Evolutionary conservation across 2,888 invertebrate species (phyloP), one percentile per base, ranked within the genome.

Genomic region (Drosophila setosimentum): DNA sequence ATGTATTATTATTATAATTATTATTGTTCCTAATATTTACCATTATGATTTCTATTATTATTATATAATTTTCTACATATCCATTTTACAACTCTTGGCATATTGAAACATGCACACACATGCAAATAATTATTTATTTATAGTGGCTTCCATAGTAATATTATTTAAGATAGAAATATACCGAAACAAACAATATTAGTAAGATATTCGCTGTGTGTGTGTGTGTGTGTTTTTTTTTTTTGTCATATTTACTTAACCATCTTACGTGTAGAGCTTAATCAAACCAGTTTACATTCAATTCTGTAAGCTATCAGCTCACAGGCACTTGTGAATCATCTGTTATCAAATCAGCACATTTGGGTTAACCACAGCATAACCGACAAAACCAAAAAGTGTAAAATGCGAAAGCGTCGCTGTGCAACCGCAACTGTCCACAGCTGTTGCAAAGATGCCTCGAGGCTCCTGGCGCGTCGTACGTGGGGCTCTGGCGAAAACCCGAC

Each of bases 361-460:
- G 72, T 68, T 68, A 71, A 62, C 83, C 83, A 53, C 69, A 80
- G 37, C 16, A 40, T 30, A 60, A 30, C 35, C 48, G 54, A 59
- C 64, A 53, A 59, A 66, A 62, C 27, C 42, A 62, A 59, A 68
- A 77, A 68, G 53, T 74, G 76, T 65, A 35, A 63, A 57, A 54
- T 70, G 49, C 61, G 33, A 61, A 67, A 60, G 29, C 66, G 42
- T 45, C 21, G 24, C n/a, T 33, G n/a, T 24, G 32, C 45, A 65
- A 68, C 69, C 75, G 58, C 84, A 80, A 73, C 63, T 71, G 70
- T 73, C 64, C 71, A 69, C 85, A 87, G 84, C 84, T 87, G 87
- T 71, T 88, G 73, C 59, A 68, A 49, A 68, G 71, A 67, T 76
- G 83, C 78, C 80, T 72, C 67, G 68, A 68, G 86, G 84, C 86